phyloP scores from a whole-genome alignment of 2,113 vertebrate genomes.

The Alouatta palliata region DNA sequence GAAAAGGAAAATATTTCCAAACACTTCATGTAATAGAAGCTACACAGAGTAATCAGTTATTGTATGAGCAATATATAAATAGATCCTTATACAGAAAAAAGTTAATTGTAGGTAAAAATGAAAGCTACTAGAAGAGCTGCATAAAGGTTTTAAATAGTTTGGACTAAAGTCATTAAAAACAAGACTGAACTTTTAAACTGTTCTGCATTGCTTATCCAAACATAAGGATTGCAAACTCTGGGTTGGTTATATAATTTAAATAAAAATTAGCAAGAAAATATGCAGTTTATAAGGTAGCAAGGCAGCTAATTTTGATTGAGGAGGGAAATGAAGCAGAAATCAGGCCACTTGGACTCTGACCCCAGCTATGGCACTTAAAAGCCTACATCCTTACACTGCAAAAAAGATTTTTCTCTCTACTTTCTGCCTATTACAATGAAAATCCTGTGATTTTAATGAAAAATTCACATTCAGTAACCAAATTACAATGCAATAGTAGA shows the following conservation, averaged over 20 bases:
- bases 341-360: not conserved
- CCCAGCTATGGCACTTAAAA: not conserved
- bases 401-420: not conserved
- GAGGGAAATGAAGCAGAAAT: not conserved
- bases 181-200: not conserved
- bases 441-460: not conserved
- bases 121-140: not conserved
- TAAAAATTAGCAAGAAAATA: not conserved
- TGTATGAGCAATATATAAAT: not conserved
- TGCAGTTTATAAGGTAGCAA: not conserved
- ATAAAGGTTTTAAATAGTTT: not conserved
- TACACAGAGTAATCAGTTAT: conserved; percentile 26
- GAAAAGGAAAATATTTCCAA: conserved; percentile 50
- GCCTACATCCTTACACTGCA: not conserved
- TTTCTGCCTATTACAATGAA: not conserved
- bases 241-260: not conserved
- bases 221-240: not conserved
- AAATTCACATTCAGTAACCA: not conserved
- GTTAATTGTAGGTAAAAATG: not conserved
- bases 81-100: not conserved
- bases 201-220: not conserved
- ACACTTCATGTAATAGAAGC: conserved; percentile 66
- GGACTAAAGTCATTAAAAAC: conserved; percentile 17
- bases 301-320: not conserved
- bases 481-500: not conserved